These are phyloP conservation scores for Trichopria drosophilae DNA, from an alignment of 2,888 invertebrate genomes.

Conservation along the genomic window DNA sequence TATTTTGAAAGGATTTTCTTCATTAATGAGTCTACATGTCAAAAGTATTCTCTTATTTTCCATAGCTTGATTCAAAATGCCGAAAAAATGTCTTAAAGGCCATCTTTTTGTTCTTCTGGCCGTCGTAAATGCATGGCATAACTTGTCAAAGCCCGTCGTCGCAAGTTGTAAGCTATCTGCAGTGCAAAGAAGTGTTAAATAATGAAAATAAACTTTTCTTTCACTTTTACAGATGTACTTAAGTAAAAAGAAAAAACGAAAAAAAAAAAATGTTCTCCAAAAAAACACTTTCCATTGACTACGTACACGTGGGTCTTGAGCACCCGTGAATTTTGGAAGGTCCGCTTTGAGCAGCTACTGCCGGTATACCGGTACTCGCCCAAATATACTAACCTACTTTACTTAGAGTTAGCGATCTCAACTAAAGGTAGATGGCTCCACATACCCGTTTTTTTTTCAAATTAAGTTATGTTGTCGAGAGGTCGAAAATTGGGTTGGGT, in stretches of 20 bases:
- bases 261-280: not conserved
- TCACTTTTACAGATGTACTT: no score
- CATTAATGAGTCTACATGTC: no score
- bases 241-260: not conserved
- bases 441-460: not conserved
- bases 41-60: no score
- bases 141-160: no score
- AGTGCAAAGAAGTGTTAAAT: conserved; percentile 1
- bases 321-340: no score
- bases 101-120: no score
- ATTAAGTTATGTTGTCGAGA: not conserved
- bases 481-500: not conserved
- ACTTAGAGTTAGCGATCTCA: not conserved
- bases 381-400: not conserved
- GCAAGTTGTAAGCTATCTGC: no score
- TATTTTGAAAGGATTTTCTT: no score
- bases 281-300: not conserved
- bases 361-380: not conserved
- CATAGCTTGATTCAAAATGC: no score
- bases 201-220: conserved; percentile 3
- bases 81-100: no score
- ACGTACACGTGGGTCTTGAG: conserved; percentile 2
- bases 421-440: not conserved
- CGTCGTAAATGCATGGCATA: no score
- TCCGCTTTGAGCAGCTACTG: no score